Evolutionary conservation across 2,888 invertebrate genomes (phyloP), one percentile per base, ranked within the genome.

Genomic region (Parthenolecanium corni): DNA sequence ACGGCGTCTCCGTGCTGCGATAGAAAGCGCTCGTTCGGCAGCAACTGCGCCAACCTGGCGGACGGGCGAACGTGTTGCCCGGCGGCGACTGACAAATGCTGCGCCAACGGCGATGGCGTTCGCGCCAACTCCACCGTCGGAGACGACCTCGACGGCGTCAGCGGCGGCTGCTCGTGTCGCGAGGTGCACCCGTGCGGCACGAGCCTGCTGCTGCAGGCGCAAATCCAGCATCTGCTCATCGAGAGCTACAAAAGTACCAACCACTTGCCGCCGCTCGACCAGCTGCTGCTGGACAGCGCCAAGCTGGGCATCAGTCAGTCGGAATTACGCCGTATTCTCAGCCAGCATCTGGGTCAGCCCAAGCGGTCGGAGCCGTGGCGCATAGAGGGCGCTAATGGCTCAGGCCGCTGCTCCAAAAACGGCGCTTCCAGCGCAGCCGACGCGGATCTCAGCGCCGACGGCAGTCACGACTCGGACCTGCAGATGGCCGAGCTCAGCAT

Each of bases 401-500:
- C 5, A 31, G 31, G 31, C 9, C 31, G 9, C 31, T 9, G 4
- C 31, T 9, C 9, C 9, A 31, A 31, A 31, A 31, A 9, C 9
- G 31, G 31, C 9, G 5, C 4, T 9, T 4, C 5, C 9, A 31
- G 9, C 9, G 5, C 31, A 31, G 4, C 9, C 4, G 31, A 31
- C 31, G 9, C 4, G 24, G 46, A 18, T 16, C 24, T 11, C 12
- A n/a, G 23, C 38, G 21, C 14, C 16, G 54, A 54, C 42, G n/a
- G 42, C 12, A 54, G 51, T 61, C 61, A 49, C 2, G 61, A 61
- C 9, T 61, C 63, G n/a, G 58, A 64, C n/a, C 21, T 64, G 11
- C 64, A 80, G 70, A 74, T 80, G 64, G 79, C 79, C 16, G 80
- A 80, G 70, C 75, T 80, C 72, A 76, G 76, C 67, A 69, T 74